Evolutionary conservation across 2,797 vertebrate genomes (phyloP), one percentile per base, ranked within the genome.

Genomic region (Myotis myotis): DNA sequence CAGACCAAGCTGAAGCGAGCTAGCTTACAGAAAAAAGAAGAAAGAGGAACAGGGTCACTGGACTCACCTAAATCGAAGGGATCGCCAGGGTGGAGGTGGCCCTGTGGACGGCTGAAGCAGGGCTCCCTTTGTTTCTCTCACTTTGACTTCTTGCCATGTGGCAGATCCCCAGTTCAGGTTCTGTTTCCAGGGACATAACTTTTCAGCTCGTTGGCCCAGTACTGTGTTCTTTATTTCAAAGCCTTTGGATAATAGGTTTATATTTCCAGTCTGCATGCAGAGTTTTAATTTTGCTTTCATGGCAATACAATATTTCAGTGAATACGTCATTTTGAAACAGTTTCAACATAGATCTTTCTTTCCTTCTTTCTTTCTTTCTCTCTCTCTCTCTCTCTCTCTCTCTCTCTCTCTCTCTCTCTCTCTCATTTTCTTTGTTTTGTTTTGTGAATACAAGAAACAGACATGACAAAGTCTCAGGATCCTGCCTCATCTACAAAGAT

Each of bases 221-320:
- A 19, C 33, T 57, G 30, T 55, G 30, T 23, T 88, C 53, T 90
- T 88, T 83, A 81, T 47, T 28, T 62, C 30, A 55, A 62, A 96
- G 47, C 44, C 68, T 93, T 53, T 51, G 25, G 85, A 33, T 64
- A 49, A 49, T 60, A 72, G 57, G 41, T 87, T 86, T 90, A 71
- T 86, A 55, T 91, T 87, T 92, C 81, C 30, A 57, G 4, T 89
- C 47, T 80, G 38, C 20, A 13, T 28, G 11, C 74, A 30, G 41
- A 28, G 16, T 84, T 92, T 85, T 85, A 70, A 80, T 76, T 93
- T 93, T 51, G 51, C 55, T 89, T 89, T 82, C 44, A 74, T n/a
- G 60, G 60, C 22, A 79, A 30, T 74, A 78, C 10, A 82, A 11
- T 83, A 79, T 90, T 95, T 97, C 66, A 86, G 30, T 78, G 36